Conservation (phyloP, 2,113 vertebrate genomes). For the Heteronetta atricapilla region DNA sequence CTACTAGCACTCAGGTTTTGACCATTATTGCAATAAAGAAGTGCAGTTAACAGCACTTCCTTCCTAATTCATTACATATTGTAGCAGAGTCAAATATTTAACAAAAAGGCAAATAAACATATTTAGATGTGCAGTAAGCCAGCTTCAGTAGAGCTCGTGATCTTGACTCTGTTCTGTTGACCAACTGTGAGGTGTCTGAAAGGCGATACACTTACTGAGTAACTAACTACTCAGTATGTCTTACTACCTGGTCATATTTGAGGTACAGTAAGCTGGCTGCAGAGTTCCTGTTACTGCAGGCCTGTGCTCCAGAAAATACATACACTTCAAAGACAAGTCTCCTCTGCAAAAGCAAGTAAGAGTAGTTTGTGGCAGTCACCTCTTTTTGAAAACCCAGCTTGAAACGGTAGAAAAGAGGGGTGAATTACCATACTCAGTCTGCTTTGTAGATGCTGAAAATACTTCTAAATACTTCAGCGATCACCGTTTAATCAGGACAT, state of each 20-base stretch:
- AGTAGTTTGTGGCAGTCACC: not conserved
- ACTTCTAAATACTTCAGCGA: conserved; percentile 30
- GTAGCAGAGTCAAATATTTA: not conserved
- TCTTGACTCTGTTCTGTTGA: not conserved
- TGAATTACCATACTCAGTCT: not conserved
- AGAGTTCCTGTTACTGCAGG: not conserved
- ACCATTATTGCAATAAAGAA: not conserved
- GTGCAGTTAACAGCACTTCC: not conserved
- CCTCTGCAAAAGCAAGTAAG: conserved; percentile 17
- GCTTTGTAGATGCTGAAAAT: conserved; percentile 47
- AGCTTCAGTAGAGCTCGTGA: not conserved
- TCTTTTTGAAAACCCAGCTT: not conserved
- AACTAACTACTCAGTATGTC: not conserved
- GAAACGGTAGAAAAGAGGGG: not conserved
- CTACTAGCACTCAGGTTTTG: not conserved
- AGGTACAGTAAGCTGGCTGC: not conserved
- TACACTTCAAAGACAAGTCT: not conserved
- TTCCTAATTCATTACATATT: not conserved
- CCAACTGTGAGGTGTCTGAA: not conserved
- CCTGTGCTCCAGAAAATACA: not conserved
- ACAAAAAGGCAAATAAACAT: not conserved
- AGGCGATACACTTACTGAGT: not conserved
- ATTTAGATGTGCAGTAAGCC: not conserved
- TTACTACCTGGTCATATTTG: not conserved
- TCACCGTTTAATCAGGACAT: conserved; percentile 53